Percentiles rank a stretch among this genome's conserved stretches.
These are phyloP conservation scores for Ptilorrhoa leucosticta DNA, from an alignment of 2,113 vertebrate species.

Conservation along the genomic window DNA sequence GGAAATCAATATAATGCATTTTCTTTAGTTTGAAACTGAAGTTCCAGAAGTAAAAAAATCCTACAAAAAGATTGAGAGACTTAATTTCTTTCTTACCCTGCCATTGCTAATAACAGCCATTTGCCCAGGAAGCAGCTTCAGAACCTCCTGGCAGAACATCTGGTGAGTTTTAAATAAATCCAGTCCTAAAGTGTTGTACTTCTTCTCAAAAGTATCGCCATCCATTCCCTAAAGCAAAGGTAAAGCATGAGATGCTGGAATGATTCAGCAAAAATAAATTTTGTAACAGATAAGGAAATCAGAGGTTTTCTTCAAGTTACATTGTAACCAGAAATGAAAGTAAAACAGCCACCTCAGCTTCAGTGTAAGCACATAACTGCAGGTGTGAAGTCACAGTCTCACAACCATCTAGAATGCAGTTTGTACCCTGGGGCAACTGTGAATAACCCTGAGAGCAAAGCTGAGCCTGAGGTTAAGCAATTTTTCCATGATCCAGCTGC, in stretches of 20 bases:
- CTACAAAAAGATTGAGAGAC: background rate
- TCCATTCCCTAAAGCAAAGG: constrained; percentile 83
- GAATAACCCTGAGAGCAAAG: background rate
- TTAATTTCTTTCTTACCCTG: constrained; percentile 78
- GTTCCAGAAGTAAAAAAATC: background rate
- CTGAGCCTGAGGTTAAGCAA: background rate
- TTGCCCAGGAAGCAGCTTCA: constrained; percentile 85
- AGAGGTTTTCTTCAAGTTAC: background rate
- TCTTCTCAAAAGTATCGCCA: constrained; percentile 87
- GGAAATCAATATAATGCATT: background rate
- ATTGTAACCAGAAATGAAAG: background rate
- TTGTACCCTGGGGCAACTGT: background rate
- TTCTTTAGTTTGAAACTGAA: background rate
- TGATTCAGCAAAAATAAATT: background rate
- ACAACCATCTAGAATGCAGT: background rate
- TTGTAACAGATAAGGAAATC: background rate
- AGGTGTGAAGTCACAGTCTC: background rate
- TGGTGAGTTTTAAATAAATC: constrained; percentile 87
- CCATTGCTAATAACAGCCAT: constrained; percentile 88
- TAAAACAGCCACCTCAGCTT: background rate
- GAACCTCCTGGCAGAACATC: constrained; percentile 86
- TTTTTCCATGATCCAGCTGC: background rate
- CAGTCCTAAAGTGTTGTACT: constrained; percentile 89
- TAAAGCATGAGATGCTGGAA: background rate
- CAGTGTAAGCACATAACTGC: background rate